Evolutionary conservation across 2,113 vertebrate species (phyloP), one percentile per base, ranked within the genome.

Genomic region (Gambusia affinis): DNA sequence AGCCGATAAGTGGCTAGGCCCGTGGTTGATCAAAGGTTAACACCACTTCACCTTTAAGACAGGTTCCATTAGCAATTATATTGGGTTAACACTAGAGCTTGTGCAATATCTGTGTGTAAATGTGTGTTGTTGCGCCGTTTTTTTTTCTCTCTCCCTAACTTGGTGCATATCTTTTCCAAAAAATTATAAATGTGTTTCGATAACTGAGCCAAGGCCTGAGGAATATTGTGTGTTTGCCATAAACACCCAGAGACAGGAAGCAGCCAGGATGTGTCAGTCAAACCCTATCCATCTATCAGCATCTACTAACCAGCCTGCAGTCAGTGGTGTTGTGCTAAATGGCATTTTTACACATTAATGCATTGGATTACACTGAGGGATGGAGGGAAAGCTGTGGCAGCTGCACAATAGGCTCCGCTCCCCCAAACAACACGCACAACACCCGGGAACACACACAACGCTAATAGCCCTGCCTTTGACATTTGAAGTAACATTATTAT

Each of bases 331-430:
- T 84, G 90, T 85, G 91, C 82, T 92, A 92, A 94, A 91, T 93
- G 92, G 87, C 90, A 92, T 93, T 93, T 93, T 93, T 92, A 92
- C 91, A 93, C 92, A 92, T 90, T 92, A 93, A 89, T 91, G 91
- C 88, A 89, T 93, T 91, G 90, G 86, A 93, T 93, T 92, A 89
- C 65, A 78, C 78, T 42, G 70, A 85, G 70, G 67, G 86, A 82
- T 82, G 78, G 82, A 81, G 47, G 35, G 81, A 81, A 70, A 75
- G 80, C 66, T 75, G 72, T 85, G 83, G 83, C 78, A 86, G 79
- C 81, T 75, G 72, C 83, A 82, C 71, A 76, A 76, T 76, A 80
- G 8, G 63, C 54, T 75, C 68, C 33, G 31, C 65, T 57, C 76
- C 66, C 66, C 51, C 65, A 37, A 65, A 72, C 81, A 75, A 76